phyloP scores from a whole-genome alignment of 2,113 vertebrate species.

The Excalfactoria chinensis region DNA sequence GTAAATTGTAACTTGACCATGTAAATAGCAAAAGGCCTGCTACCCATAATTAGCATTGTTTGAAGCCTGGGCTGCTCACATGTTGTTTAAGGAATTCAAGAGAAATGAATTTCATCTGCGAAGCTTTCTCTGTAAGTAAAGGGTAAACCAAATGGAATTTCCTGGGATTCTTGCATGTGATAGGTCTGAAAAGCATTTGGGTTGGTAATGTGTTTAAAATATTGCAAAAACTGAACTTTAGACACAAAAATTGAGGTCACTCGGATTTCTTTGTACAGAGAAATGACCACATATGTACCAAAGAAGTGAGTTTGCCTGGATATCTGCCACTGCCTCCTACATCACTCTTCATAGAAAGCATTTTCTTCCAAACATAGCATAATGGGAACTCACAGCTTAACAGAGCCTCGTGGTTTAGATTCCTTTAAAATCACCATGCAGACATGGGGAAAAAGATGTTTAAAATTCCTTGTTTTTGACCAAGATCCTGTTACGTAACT shows the following conservation, averaged over 20 bases:
- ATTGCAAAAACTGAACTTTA: conserved; percentile 36
- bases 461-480: conserved; percentile 16
- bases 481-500: conserved; percentile 16
- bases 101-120: conserved; percentile 50
- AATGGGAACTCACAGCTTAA: not conserved
- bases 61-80: not conserved
- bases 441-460: not conserved
- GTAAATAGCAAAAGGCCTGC: not conserved
- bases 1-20: conserved; percentile 29
- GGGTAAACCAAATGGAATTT: conserved; percentile 67
- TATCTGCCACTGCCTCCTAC: conserved; percentile 34
- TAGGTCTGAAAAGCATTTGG: conserved; percentile 44
- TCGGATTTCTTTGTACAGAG: conserved; percentile 50
- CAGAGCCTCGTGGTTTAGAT: conserved; percentile 26
- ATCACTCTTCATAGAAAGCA: conserved; percentile 30
- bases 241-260: conserved; percentile 31
- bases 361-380: conserved; percentile 55
- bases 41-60: conserved; percentile 57
- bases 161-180: conserved; percentile 62
- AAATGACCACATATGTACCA: conserved; percentile 19
- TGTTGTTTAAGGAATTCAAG: conserved; percentile 52
- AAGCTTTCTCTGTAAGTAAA: conserved; percentile 42
- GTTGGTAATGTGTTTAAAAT: conserved; percentile 26
- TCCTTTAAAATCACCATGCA: conserved; percentile 3
- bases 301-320: conserved; percentile 48